A percentile compares a stretch with the other conserved stretches of the same genome.
Conservation (phyloP, 2,113 vertebrate genomes). For the Malurus alboscapulatus region DNA sequence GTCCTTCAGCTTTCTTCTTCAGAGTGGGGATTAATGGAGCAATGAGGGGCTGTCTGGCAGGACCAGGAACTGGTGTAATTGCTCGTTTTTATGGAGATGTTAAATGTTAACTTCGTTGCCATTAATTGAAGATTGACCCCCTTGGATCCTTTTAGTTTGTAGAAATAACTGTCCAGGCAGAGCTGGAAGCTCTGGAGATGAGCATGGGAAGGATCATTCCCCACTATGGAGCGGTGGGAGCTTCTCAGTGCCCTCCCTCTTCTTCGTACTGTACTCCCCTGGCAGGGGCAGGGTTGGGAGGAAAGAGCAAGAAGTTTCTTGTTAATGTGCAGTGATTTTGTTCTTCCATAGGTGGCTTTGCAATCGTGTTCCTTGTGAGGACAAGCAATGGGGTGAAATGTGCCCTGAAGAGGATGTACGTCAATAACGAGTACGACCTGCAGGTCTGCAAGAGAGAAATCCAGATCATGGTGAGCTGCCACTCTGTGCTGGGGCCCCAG, state of each 20-base stretch:
- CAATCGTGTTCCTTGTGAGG: constrained; percentile 93
- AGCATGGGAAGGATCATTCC: rapidly evolving
- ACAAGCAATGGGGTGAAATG: constrained; percentile 91
- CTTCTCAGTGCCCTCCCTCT: background rate
- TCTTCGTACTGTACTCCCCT: background rate
- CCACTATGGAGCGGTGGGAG: rapidly evolving
- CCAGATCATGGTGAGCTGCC: constrained; percentile 92
- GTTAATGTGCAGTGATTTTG: background rate
- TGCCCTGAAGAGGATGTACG: constrained; percentile 97
- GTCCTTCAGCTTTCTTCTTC: background rate
- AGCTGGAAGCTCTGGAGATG: background rate
- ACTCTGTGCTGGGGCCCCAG: rapidly evolving
- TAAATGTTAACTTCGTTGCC: background rate
- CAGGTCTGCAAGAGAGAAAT: constrained; percentile 96
- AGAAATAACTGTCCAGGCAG: background rate
- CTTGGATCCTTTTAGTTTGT: background rate
- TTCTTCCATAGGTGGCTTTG: constrained; percentile 87
- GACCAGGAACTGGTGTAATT: background rate
- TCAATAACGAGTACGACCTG: constrained; percentile 95
- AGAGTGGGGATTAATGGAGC: background rate
- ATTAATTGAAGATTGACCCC: background rate
- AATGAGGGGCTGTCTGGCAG: background rate
- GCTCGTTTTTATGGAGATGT: background rate
- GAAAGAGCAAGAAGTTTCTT: background rate
- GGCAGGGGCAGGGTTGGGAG: background rate